Conservation (phyloP, 2,113 vertebrate species). For the Colaptes auratus region DNA sequence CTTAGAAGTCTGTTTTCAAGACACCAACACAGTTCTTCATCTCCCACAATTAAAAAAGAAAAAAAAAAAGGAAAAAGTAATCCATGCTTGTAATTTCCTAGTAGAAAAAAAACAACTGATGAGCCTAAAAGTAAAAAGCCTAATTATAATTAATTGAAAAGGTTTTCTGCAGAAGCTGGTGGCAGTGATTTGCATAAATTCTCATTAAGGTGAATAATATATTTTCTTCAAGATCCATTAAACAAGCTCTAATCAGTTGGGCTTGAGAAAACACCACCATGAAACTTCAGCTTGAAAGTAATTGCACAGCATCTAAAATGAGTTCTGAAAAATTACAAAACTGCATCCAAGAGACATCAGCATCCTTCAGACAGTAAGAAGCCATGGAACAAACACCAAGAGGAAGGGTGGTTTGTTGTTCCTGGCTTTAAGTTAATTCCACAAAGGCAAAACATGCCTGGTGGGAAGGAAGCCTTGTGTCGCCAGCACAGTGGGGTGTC, state of each 20-base stretch:
- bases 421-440: constrained; percentile 16
- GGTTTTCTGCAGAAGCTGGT: constrained; percentile 37
- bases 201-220: constrained; percentile 60
- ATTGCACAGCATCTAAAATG: constrained; percentile 43
- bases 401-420: constrained; percentile 26
- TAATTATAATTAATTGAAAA: constrained; percentile 67
- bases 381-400: not conserved
- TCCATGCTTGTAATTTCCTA: not conserved
- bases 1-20: not conserved
- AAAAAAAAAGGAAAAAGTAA: not conserved
- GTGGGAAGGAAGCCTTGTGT: not conserved
- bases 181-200: constrained; percentile 67
- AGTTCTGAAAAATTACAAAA: constrained; percentile 41
- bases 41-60: not conserved
- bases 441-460: not conserved
- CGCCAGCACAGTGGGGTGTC: not conserved
- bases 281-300: constrained; percentile 51
- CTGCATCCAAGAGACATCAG: not conserved
- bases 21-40: not conserved
- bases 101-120: not conserved
- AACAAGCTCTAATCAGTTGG: constrained; percentile 48
- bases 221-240: constrained; percentile 63
- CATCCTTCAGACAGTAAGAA: constrained; percentile 5
- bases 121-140: not conserved
- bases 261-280: constrained; percentile 43